These are phyloP conservation scores for Parapristionchus giblindavisi DNA, from an alignment of 2,888 invertebrate species.

Conservation along the genomic window DNA sequence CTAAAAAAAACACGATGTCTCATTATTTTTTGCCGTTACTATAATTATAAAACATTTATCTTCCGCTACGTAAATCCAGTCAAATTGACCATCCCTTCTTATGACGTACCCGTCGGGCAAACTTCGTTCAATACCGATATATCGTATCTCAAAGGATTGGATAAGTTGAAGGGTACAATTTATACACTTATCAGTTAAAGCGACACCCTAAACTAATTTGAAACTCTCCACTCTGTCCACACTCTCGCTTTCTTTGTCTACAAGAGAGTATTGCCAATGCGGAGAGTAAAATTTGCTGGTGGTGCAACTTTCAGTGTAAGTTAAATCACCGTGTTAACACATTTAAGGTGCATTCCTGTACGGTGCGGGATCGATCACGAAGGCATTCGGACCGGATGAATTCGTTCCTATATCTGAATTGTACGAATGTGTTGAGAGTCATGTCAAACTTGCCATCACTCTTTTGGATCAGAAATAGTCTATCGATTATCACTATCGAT, in stretches of 20 bases:
- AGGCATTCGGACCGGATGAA: constrained; percentile 63
- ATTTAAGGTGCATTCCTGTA: constrained; percentile 56
- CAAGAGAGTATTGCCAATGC: background rate
- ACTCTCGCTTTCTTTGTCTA: background rate
- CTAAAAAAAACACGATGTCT: too few relatives aligned
- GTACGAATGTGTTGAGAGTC: constrained; percentile 46
- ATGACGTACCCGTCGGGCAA: constrained; percentile 34
- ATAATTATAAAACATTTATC: too few relatives aligned
- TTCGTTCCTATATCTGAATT: constrained; percentile 56
- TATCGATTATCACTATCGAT: too few relatives aligned
- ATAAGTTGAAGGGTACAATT: constrained; percentile 55
- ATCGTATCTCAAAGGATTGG: constrained; percentile 54
- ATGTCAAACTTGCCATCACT: constrained; percentile 42
- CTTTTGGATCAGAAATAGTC: constrained; percentile 36
- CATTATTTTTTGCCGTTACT: too few relatives aligned
- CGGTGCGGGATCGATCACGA: constrained; percentile 65
- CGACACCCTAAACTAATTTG: background rate
- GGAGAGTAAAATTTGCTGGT: too few relatives aligned
- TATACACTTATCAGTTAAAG: too few relatives aligned
- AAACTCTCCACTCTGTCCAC: background rate
- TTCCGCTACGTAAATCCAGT: constrained; percentile 54
- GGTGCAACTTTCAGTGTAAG: too few relatives aligned
- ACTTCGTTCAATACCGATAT: constrained; percentile 65
- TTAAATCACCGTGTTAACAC: too few relatives aligned
- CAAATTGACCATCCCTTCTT: constrained; percentile 46